Evolutionary conservation across 1,140 invertebrate genomes (phyloP).

Genomic region (Diorhabda elongata): DNA sequence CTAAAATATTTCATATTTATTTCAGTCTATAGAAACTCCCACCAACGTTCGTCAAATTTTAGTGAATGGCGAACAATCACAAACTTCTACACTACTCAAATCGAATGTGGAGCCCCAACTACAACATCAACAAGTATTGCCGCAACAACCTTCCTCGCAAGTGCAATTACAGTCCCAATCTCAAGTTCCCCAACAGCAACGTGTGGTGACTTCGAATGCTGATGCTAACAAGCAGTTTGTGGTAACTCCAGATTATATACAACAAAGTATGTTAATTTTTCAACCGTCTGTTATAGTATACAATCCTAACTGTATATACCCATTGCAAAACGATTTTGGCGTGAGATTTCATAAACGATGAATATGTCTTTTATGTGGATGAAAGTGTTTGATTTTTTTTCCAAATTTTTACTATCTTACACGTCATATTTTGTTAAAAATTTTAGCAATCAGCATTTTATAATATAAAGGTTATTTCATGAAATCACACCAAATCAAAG

Average conservation of each 20-base stretch:
- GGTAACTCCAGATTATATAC: constrained; percentile 82
- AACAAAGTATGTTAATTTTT: constrained; percentile 69
- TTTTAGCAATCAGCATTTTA: too few species aligned
- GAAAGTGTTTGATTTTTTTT: too few species aligned
- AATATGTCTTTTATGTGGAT: neutral
- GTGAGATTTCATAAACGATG: constrained; percentile 14
- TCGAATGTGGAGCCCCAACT: constrained; percentile 26
- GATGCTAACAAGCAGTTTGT: constrained; percentile 68
- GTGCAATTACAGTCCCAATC: constrained; percentile 18
- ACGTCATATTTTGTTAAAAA: too few species aligned
- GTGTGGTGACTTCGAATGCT: constrained; percentile 45
- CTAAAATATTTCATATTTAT: neutral
- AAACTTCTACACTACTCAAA: constrained; percentile 38
- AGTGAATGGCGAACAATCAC: constrained; percentile 43
- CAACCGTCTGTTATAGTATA: constrained; percentile 47
- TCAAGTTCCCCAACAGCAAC: constrained; percentile 29
- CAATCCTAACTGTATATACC: constrained; percentile 46
- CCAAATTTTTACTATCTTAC: too few species aligned
- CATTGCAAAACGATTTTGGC: constrained; percentile 45
- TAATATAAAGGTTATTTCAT: too few species aligned
- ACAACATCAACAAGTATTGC: constrained; percentile 41
- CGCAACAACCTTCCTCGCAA: constrained; percentile 10
- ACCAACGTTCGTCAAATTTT: constrained; percentile 36
- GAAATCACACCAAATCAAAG: too few species aligned
- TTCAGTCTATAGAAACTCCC: constrained; percentile 25